A percentile compares a stretch with the other conserved stretches of the same genome.
phyloP scores from a whole-genome alignment of 23 tunicate species.

The Styela plicata region DNA sequence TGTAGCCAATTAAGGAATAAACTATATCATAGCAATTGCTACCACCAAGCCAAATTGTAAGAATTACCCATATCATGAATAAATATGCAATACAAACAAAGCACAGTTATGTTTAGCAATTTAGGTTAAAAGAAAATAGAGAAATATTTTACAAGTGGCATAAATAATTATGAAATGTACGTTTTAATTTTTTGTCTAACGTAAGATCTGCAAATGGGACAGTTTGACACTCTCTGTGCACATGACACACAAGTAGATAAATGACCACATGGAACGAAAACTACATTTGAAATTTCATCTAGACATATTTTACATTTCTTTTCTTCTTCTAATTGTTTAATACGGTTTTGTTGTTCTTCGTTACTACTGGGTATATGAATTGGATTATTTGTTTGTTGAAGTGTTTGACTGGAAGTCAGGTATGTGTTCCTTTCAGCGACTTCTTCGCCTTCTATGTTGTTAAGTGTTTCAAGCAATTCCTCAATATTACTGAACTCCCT shows the following conservation, averaged over 20 bases:
- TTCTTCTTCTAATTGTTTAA: background rate
- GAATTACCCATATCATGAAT: no score
- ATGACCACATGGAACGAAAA: slow-evolving; percentile 73
- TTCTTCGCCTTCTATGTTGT: background rate
- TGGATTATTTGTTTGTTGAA: background rate
- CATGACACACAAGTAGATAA: slow-evolving; percentile 48
- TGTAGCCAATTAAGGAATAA: no score
- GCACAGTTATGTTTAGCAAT: no score
- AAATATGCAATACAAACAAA: no score
- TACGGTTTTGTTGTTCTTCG: background rate
- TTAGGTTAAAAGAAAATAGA: background rate
- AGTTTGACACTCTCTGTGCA: slow-evolving; percentile 18
- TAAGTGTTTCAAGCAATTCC: background rate
- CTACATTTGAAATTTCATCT: slow-evolving; percentile 44
- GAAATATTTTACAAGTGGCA: background rate
- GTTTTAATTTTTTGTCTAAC: slow-evolving; percentile 3
- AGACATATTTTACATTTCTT: slow-evolving; percentile 42
- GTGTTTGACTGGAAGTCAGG: background rate
- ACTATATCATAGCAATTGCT: no score
- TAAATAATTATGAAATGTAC: slow-evolving; percentile 18
- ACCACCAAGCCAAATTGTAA: no score
- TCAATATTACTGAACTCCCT: background rate
- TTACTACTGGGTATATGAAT: background rate
- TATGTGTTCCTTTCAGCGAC: background rate
- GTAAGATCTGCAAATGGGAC: slow-evolving; percentile 46